These are phyloP conservation scores for Hormaphis cornu DNA, from an alignment of 1,140 invertebrate genomes.

Conservation along the genomic window DNA sequence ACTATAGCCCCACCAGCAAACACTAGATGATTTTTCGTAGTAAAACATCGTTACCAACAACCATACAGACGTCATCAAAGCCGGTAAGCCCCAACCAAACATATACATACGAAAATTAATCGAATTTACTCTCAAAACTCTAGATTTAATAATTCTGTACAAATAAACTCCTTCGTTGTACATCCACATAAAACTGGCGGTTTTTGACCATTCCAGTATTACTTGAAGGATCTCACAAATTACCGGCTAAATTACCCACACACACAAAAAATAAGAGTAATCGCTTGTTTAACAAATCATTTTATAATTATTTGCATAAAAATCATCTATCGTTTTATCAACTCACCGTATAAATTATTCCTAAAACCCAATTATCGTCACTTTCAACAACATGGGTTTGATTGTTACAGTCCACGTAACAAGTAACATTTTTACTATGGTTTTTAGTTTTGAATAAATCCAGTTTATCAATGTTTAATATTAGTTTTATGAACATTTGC, in stretches of 20 bases:
- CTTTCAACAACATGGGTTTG: conserved; percentile 38
- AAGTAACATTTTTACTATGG: not conserved
- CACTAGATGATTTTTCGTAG: conserved; percentile 43
- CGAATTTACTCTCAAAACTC: conserved; percentile 33
- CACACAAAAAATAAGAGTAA: too few species aligned
- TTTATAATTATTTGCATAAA: not conserved
- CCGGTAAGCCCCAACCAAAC: conserved; percentile 71
- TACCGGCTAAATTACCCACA: conserved; percentile 65
- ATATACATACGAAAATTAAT: conserved; percentile 33
- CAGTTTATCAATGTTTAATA: conserved; percentile 23
- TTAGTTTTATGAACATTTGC: conserved; percentile 19
- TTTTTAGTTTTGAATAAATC: conserved; percentile 22
- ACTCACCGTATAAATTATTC: conserved; percentile 72
- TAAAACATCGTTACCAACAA: conserved; percentile 52
- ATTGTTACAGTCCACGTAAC: conserved; percentile 35
- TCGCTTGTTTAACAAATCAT: too few species aligned
- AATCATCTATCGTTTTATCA: not conserved
- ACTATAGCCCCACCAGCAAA: conserved; percentile 80
- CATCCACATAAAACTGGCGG: conserved; percentile 92
- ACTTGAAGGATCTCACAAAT: conserved; percentile 70
- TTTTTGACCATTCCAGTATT: conserved; percentile 73
- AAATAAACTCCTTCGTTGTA: conserved; percentile 82
- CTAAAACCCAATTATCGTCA: conserved; percentile 40
- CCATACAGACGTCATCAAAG: conserved; percentile 64
- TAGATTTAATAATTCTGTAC: conserved; percentile 70